phyloP scores from a whole-genome alignment of 2,113 vertebrate genomes.

The Megaceryle maxima region DNA sequence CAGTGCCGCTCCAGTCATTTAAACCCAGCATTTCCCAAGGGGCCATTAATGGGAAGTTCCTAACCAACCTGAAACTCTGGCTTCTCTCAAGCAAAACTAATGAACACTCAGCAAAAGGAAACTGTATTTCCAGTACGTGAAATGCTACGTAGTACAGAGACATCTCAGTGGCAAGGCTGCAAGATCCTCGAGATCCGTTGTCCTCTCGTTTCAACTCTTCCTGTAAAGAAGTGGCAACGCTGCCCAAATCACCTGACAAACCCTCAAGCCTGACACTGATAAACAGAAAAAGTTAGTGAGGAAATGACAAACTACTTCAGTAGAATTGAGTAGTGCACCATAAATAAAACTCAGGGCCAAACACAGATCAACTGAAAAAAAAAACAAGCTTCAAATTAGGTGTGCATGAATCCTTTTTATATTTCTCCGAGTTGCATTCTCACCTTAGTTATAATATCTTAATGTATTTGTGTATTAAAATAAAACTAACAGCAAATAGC shows the following conservation, averaged over 20 bases:
- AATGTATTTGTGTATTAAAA: neutral
- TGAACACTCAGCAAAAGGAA: neutral
- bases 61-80: neutral
- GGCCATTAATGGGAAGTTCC: neutral
- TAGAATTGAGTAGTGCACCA: neutral
- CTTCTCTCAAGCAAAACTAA: constrained; percentile 16
- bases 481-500: neutral
- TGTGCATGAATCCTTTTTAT: neutral
- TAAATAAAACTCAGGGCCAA: neutral
- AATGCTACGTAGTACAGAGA: neutral
- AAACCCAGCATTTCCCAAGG: neutral
- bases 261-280: neutral
- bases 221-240: neutral
- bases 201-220: neutral
- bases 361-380: neutral
- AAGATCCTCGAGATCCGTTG: neutral
- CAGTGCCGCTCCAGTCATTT: neutral
- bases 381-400: neutral
- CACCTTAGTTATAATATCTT: neutral
- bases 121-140: neutral
- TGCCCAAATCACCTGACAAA: constrained; percentile 1
- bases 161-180: neutral
- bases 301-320: neutral
- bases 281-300: neutral
- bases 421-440: neutral